A percentile compares a stretch with the other conserved stretches of the same genome.
These are phyloP conservation scores for Paramormyrops hopkinsi DNA, from an alignment of 2,797 vertebrate genomes.

Conservation along the genomic window DNA sequence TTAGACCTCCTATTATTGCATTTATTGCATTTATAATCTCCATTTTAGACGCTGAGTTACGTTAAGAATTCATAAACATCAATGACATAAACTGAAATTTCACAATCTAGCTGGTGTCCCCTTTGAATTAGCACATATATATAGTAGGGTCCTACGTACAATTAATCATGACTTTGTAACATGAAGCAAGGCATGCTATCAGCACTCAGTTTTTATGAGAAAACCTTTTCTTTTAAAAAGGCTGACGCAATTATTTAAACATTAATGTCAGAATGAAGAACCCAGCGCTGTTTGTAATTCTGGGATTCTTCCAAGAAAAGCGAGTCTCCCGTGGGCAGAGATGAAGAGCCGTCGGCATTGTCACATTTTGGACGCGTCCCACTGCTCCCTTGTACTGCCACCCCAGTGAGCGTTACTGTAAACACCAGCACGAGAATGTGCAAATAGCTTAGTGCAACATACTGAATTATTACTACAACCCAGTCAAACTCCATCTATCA, in stretches of 20 bases:
- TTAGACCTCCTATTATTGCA: background rate
- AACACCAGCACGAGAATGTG: conserved; percentile 14
- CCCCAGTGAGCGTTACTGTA: conserved; percentile 20
- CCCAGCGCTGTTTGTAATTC: conserved; percentile 22
- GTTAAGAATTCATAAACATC: background rate
- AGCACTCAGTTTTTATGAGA: background rate
- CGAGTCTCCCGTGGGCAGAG: conserved; percentile 28
- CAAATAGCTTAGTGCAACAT: conserved; percentile 9
- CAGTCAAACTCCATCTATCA: conserved; percentile 35
- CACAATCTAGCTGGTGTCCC: background rate
- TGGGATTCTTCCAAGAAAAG: conserved; percentile 30
- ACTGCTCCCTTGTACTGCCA: background rate
- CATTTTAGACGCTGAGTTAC: background rate
- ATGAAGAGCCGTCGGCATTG: background rate
- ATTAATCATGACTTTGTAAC: background rate
- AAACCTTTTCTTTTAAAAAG: conserved; percentile 34
- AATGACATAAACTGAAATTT: background rate
- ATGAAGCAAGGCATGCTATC: background rate
- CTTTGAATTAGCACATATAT: background rate
- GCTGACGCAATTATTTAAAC: background rate
- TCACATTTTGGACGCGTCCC: background rate
- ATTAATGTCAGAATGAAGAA: conserved; percentile 18
- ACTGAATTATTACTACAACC: conserved; percentile 43
- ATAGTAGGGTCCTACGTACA: background rate
- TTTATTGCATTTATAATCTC: background rate